Evolutionary conservation across 1,140 invertebrate genomes (phyloP).

Genomic region (Zaprionus africanus): DNA sequence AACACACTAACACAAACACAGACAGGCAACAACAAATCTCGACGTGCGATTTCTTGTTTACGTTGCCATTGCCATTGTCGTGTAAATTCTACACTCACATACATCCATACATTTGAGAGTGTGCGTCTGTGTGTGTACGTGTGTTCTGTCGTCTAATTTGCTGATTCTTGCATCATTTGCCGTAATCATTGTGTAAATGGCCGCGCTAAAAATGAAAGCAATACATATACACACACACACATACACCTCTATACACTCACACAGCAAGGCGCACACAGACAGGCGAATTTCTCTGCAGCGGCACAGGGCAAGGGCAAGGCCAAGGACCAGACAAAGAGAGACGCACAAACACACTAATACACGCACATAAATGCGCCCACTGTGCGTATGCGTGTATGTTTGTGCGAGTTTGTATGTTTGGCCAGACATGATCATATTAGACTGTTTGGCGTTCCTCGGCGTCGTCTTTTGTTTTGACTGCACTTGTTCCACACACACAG

Average conservation of each 20-base stretch:
- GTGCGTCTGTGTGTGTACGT: conserved; percentile 7
- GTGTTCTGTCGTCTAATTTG: conserved; percentile 58
- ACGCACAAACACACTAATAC: conserved; percentile 1
- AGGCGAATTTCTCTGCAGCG: conserved; percentile 4
- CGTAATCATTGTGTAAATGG: conserved; percentile 76
- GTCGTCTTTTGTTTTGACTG: conserved; percentile 25
- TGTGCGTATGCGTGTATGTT: neutral
- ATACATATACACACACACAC: conserved; percentile 23
- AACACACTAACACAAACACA: conserved; percentile 18
- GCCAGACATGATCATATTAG: conserved; percentile 60
- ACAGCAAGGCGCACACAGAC: neutral
- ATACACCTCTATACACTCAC: neutral
- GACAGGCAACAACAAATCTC: conserved; percentile 33
- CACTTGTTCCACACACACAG: conserved; percentile 18
- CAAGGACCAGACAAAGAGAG: conserved; percentile 75
- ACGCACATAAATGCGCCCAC: neutral
- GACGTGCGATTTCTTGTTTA: conserved; percentile 77
- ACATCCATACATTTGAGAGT: neutral
- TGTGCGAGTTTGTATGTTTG: conserved; percentile 8
- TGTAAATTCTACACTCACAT: conserved; percentile 6
- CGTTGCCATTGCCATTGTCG: conserved; percentile 47
- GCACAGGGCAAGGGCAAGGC: conserved; percentile 56
- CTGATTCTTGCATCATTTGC: conserved; percentile 77
- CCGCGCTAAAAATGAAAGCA: conserved; percentile 73
- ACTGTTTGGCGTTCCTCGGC: conserved; percentile 32